phyloP scores from a whole-genome alignment of 2,797 vertebrate species.

The Thamnophis elegans region DNA sequence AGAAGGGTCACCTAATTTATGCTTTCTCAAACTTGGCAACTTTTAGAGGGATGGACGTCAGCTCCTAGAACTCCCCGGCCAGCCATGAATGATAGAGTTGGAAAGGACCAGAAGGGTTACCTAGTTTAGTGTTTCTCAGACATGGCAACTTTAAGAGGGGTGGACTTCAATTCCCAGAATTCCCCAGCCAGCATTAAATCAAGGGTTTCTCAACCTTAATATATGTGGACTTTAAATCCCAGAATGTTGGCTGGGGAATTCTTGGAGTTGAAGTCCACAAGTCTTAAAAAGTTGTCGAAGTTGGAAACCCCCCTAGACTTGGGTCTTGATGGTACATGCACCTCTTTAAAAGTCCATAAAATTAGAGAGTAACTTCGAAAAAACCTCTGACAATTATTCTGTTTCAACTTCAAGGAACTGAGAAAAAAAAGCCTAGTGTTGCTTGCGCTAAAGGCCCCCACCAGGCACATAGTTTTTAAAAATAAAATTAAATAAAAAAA shows the following conservation, averaged over 20 bases:
- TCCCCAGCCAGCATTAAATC: too few species aligned
- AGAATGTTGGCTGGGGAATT: not conserved
- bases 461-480: not conserved
- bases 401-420: not conserved
- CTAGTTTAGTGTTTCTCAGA: too few species aligned
- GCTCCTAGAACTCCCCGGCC: too few species aligned
- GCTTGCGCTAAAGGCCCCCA: too few species aligned
- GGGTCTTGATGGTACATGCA: not conserved
- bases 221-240: not conserved
- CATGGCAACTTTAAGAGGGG: too few species aligned
- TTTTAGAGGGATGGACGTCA: too few species aligned
- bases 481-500: not conserved
- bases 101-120: too few species aligned
- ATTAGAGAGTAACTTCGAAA: not conserved
- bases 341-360: not conserved
- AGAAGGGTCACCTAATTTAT: too few species aligned
- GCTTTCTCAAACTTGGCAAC: too few species aligned
- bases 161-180: too few species aligned
- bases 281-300: not conserved
- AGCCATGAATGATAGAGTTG: too few species aligned
- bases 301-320: not conserved
- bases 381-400: not conserved
- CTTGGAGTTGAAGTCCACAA: not conserved
- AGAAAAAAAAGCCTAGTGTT: not conserved
- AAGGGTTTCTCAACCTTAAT: not conserved